These are phyloP conservation scores for Leptinotarsa tumamoca DNA, from an alignment of 2,888 invertebrate species.

Conservation along the genomic window DNA sequence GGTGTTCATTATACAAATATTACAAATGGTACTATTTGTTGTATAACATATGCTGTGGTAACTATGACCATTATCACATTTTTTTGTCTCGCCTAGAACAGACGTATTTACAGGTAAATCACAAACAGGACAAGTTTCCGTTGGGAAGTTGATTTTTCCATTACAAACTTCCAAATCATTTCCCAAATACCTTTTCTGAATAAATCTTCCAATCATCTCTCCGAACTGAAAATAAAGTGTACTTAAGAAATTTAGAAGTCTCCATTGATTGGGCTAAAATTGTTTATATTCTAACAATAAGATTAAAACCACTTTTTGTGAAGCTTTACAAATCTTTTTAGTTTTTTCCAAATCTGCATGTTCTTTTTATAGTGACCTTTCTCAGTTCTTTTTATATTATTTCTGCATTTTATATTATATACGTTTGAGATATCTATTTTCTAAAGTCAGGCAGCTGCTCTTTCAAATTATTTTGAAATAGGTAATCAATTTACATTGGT, in stretches of 20 bases:
- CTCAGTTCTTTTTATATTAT: too few relatives aligned
- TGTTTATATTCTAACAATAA: neutral
- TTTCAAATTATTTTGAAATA: too few relatives aligned
- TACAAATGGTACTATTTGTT: conserved; percentile 54
- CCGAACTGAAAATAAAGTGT: conserved; percentile 58
- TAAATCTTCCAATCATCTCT: conserved; percentile 54
- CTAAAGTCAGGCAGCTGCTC: too few relatives aligned
- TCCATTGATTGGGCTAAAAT: neutral
- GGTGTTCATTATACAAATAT: conserved; percentile 48
- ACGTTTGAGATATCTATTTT: too few relatives aligned
- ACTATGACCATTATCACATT: conserved; percentile 57
- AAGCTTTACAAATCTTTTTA: too few relatives aligned
- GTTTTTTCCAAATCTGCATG: too few relatives aligned
- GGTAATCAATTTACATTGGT: too few relatives aligned
- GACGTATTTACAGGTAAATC: conserved; percentile 56
- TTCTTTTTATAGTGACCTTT: too few relatives aligned
- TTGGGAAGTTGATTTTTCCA: conserved; percentile 22
- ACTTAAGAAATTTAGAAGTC: neutral
- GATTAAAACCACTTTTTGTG: conserved; percentile 3
- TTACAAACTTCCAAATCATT: conserved; percentile 34
- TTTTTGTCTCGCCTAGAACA: conserved; percentile 53
- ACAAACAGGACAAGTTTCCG: conserved; percentile 57
- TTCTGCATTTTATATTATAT: too few relatives aligned
- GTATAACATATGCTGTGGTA: conserved; percentile 61
- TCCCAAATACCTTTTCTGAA: conserved; percentile 54